Base-by-base conservation (phyloP, 2,113 vertebrate genomes). In the Hypomesus transpacificus region DNA sequence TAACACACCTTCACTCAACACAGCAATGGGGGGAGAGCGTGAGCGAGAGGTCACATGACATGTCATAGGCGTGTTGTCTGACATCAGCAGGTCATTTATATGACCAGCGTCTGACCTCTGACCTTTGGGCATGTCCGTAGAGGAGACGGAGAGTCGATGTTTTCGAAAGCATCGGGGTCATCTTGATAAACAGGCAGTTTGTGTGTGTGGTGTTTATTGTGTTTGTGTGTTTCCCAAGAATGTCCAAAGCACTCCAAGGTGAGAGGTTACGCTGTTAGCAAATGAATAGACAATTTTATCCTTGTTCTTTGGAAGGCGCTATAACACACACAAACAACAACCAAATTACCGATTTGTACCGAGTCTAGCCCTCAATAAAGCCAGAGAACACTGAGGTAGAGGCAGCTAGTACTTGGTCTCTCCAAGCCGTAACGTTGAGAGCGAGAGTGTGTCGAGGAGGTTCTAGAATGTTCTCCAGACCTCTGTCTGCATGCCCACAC, bases 241-340 rank as follows among this genome's bases (percentile, higher is more conserved):
- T 59, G 57, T 31, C 68, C 21, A 60, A 13, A 70, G 56, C 22
- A 17, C 22, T 14, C 28, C 56, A 68, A 58, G 56, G 57, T 71
- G 18, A 86, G 82, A 80, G 51, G 74, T 71, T 76, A 79, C 67
- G 75, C 77, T 85, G 76, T 85, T 86, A 85, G 82, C 78, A 80
- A 85, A 82, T 88, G 80, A 85, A 82, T 88, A 80, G 1, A 74
- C 77, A 76, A 83, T 84, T 74, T 82, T 83, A 74, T 61, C 65
- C 68, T n/a, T 22, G 50, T 21, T 60, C 74, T 20, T 28, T 57
- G 34, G n/a, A 83, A 67, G 62, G 80, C 52, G 85, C 87, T 83
- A 58, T 62, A 39, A 71, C 39, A 62, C 58, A 71, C 20, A 69
- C 26, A 53, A 5, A 57, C 51, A 59, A 17, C 3, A 50, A 58